Evolutionary conservation across 1,140 invertebrate species (phyloP), one percentile per base, ranked within the genome.

Genomic region (Caenorhabditis latens): DNA sequence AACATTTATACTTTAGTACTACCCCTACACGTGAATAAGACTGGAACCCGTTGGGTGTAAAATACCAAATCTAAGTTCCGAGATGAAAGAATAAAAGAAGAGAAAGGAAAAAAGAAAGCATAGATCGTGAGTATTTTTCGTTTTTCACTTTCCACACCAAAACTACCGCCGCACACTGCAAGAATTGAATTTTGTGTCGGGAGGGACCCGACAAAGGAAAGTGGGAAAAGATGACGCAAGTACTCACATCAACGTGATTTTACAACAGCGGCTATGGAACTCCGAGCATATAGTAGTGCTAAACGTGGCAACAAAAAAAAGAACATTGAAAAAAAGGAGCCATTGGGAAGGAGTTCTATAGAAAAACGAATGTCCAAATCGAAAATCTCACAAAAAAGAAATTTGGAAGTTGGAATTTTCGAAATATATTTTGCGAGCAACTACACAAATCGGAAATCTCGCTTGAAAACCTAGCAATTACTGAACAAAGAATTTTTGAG

Each of bases 41-140:
- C 32, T 32, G 32, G 32, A 2, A 32, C 0, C 32, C 24, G 24
- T 40, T 32, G 24, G 61, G 24, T 71, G 16, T 46, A 13, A 71
- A 71, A 19, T 14, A 8, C 13, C 8, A 71, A 71, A 71, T 71
- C 24, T 14, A 32, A 63, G 58, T 32, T 63, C 58, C 65, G 13
- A 63, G 42, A 71, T 71, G 65, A 71, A 21, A 50, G 46, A 79
- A 79, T 79, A 24, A 46, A n/a, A 48, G 21, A 11, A 79, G 46
- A 46, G 46, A 46, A 71, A n/a, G 24, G 13, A 48, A 79, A 9
- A 21, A 50, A 24, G 46, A 24, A 79, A 79, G 71, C 71, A 43
- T 79, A 79, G 71, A 79, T 79, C 71, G 71, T 79, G 71, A 53
- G 46, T 79, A 79, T 79, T 79, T 79, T 79, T 79, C 46, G 46